These are phyloP conservation scores for Bubo blakistoni DNA, from an alignment of 2,113 vertebrate genomes.

Conservation along the genomic window DNA sequence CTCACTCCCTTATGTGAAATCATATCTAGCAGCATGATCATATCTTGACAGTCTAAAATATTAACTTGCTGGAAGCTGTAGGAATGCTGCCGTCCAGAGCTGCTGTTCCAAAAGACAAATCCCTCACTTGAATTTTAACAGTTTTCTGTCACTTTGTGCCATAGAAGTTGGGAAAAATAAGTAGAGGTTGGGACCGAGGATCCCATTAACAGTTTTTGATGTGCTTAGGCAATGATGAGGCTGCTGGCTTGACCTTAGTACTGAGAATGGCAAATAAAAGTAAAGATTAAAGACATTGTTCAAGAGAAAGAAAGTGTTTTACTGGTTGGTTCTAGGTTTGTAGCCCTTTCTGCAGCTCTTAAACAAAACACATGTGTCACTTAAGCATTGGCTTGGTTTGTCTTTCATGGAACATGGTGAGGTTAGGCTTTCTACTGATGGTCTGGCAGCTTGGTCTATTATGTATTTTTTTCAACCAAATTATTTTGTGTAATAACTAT, in stretches of 20 bases:
- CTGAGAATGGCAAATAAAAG: neutral
- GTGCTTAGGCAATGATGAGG: neutral
- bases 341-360: neutral
- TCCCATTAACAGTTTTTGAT: neutral
- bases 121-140: neutral
- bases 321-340: neutral
- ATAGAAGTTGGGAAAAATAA: neutral
- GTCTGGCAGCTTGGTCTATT: constrained; percentile 46
- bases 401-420: constrained; percentile 61
- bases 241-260: neutral
- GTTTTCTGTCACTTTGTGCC: neutral
- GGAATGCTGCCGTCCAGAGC: neutral
- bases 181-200: neutral
- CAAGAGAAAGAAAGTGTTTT: neutral
- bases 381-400: constrained; percentile 28
- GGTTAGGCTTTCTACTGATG: neutral
- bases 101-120: neutral
- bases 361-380: neutral
- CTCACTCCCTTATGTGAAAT: neutral
- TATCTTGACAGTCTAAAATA: neutral
- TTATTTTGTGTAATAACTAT: constrained; percentile 70
- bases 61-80: neutral
- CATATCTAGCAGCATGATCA: neutral
- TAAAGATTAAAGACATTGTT: neutral
- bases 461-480: constrained; percentile 57